Conservation (phyloP, 2,113 vertebrate genomes). For the Tretioscincus oriximinensis region DNA sequence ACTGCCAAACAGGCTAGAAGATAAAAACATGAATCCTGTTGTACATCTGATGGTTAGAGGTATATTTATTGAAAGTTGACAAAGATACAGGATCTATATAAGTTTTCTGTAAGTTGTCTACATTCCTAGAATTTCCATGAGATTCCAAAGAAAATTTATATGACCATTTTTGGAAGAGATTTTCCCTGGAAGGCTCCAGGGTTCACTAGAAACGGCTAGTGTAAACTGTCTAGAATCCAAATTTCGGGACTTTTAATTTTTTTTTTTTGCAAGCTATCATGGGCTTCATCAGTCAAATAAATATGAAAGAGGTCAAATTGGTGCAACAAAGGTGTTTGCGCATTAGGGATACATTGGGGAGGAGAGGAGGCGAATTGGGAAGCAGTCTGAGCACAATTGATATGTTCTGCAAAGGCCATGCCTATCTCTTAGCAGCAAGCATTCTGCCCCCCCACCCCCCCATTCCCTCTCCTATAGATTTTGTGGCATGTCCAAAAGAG, state of each 20-base stretch:
- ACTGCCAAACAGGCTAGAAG: not conserved
- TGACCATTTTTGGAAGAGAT: not conserved
- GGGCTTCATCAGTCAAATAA: conserved; percentile 29
- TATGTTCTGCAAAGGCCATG: conserved; percentile 49
- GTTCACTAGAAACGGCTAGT: conserved; percentile 15
- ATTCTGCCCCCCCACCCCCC: not conserved
- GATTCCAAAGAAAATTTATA: conserved; percentile 30
- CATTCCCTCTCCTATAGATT: not conserved
- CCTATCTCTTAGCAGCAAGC: not conserved
- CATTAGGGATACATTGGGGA: not conserved
- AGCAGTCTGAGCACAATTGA: conserved; percentile 32
- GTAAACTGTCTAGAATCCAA: conserved; percentile 35
- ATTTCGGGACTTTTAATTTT: conserved; percentile 9
- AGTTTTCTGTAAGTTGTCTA: conserved; percentile 48
- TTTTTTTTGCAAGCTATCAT: conserved; percentile 20
- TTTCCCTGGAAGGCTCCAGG: conserved; percentile 38
- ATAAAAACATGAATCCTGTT: not conserved
- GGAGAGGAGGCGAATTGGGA: not conserved
- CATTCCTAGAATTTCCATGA: conserved; percentile 34
- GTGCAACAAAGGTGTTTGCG: not conserved
- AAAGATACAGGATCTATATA: conserved; percentile 51
- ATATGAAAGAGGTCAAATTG: conserved; percentile 34
- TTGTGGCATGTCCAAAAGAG: not conserved
- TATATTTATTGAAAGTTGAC: conserved; percentile 63
- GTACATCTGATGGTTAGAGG: conserved; percentile 51